Conservation (phyloP, 2,888 invertebrate species). For the Caenorhabditis imperialis region DNA sequence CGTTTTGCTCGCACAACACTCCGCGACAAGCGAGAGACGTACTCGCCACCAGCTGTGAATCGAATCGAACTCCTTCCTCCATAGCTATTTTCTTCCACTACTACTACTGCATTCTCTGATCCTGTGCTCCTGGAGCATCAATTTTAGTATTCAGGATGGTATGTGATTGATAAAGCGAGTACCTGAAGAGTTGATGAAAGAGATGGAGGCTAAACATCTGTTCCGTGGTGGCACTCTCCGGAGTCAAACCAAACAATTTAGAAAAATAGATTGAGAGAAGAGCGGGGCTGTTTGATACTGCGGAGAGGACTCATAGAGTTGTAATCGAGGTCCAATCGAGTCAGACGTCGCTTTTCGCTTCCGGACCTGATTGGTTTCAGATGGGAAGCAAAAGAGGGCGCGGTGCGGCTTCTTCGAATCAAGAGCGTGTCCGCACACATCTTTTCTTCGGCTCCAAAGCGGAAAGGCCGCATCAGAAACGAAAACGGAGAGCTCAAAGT, state of each 20-base stretch:
- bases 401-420: slow-evolving; percentile 61
- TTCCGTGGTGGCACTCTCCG: slow-evolving; percentile 35
- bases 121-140: no score
- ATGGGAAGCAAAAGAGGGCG: slow-evolving; percentile 69
- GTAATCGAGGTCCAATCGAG: slow-evolving; percentile 49
- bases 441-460: slow-evolving; percentile 73
- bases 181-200: slow-evolving; percentile 13
- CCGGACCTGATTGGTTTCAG: slow-evolving; percentile 62
- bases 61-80: slow-evolving; percentile 25
- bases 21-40: slow-evolving; percentile 34
- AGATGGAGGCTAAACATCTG: slow-evolving; percentile 45
- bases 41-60: slow-evolving; percentile 51
- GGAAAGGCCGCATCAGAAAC: slow-evolving; percentile 72
- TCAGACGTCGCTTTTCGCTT: slow-evolving; percentile 28
- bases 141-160: slow-evolving; percentile 26
- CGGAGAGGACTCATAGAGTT: slow-evolving; percentile 41
- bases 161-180: slow-evolving; percentile 22
- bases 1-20: slow-evolving; percentile 44
- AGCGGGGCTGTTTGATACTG: slow-evolving; percentile 50
- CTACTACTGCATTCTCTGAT: no score
- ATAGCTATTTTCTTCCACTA: slow-evolving; percentile 9
- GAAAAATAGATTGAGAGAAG: slow-evolving; percentile 49
- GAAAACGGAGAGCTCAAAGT: slow-evolving; percentile 77
- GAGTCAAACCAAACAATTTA: slow-evolving; percentile 35
- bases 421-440: slow-evolving; percentile 76